Base-by-base conservation (phyloP, 1,140 invertebrate species). In the Drosophila trapezifrons region DNA sequence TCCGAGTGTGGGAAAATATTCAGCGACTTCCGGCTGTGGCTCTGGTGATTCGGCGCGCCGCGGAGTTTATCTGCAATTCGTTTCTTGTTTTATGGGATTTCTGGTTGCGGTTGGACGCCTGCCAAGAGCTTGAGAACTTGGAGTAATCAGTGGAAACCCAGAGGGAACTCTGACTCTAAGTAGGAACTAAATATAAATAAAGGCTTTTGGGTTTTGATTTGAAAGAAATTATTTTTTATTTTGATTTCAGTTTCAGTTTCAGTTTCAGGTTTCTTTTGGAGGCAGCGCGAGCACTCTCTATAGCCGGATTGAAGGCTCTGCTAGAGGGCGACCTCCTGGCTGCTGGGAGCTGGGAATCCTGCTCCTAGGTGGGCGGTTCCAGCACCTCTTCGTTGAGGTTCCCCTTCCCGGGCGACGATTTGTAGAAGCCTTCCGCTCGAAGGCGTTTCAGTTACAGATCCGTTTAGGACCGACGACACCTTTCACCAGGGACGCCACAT, bases 401-500 rank as follows among this genome's bases (percentile, higher is more conserved):
- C 20, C 64, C 56, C 51, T 55, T 37, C 40, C 29, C 18, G 32
- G 22, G 38, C 38, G 22, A 32, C 25, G 18, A 42, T 65, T 62
- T 51, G 63, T 76, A 55, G 46, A 71, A 35, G 65, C 82, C 75
- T 76, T 76, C 59, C 52, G 25, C 46, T 47, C 20, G 55, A 83
- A 74, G 83, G 83, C 64, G 27, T 49, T 71, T 27, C 67, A 71
- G 32, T 3, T 57, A 4, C 27, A 40, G 18, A 15, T 64, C 40
- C 51, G 32, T 25, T 17, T 46, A 25, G 17, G 37, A 55, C 32
- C 43, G 18, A 15, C 52, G 45, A 5, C 17, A 55, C 18, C 22
- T 18, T 22, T 92, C 86, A 92, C 91, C 91, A 92, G 46, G 91
- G 91, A 55, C 91, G 90, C 91, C 91, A 92, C 80, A 92, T 90